Percentiles rank a stretch among this genome's conserved stretches.
Conservation (phyloP, 2,113 vertebrate species). For the Hipposideros armiger region DNA sequence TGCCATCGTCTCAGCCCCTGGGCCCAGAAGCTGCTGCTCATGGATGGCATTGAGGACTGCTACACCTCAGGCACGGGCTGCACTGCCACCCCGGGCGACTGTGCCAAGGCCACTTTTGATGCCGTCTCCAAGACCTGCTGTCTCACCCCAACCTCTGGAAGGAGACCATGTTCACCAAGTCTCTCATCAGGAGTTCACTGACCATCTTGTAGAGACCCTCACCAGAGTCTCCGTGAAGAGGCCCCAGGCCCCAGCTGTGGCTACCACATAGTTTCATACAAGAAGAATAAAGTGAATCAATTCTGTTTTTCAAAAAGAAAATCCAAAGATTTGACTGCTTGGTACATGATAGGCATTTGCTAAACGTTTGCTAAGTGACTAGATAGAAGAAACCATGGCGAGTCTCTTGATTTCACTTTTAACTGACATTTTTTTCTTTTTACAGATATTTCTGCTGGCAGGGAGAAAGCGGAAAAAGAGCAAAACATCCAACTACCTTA, state of each 20-base stretch:
- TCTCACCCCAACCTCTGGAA: neutral
- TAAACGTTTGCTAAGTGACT: neutral
- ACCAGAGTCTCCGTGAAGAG: neutral
- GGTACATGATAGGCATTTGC: neutral
- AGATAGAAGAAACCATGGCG: neutral
- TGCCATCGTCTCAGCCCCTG: neutral
- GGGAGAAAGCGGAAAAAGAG: slow-evolving; percentile 98
- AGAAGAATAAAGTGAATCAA: neutral
- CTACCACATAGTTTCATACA: neutral
- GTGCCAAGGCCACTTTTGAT: neutral
- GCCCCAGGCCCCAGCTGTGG: neutral
- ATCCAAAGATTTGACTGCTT: neutral
- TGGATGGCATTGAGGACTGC: too few species aligned
- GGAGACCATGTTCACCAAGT: neutral
- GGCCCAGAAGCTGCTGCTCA: neutral
- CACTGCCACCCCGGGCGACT: accelerated
- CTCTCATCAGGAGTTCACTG: neutral
- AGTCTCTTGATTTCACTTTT: slow-evolving; percentile 42
- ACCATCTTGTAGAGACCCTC: neutral
- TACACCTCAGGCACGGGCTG: neutral
- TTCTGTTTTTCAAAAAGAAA: neutral
- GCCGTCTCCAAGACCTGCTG: neutral
- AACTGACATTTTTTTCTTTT: slow-evolving; percentile 68
- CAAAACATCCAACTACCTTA: slow-evolving; percentile 98
- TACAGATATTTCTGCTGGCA: slow-evolving; percentile 95